These are phyloP conservation scores for Raja brachyura DNA, from an alignment of 2,113 vertebrate species.

Conservation along the genomic window DNA sequence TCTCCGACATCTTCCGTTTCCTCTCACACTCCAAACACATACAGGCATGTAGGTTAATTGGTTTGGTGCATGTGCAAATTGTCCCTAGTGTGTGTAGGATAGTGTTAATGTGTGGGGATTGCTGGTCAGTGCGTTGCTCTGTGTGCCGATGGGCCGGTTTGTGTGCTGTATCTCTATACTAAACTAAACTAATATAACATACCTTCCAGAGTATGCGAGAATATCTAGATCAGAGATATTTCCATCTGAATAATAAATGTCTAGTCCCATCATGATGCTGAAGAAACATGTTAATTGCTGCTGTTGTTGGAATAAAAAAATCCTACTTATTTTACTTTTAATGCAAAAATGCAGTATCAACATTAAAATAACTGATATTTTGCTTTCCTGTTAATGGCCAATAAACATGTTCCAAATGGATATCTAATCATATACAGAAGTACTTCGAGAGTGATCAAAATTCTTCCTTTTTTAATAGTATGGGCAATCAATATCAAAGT, in stretches of 20 bases:
- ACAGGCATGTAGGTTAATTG: no score
- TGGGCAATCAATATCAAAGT: conserved; percentile 4
- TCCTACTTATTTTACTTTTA: not conserved
- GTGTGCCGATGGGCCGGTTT: no score
- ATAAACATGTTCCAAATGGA: not conserved
- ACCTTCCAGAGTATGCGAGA: no score
- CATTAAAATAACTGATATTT: not conserved
- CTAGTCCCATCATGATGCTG: not conserved
- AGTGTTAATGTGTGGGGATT: no score
- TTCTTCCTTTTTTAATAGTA: not conserved
- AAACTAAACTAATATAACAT: no score
- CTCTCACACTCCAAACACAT: no score
- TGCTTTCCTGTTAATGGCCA: not conserved
- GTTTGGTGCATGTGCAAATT: no score
- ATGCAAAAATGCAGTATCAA: not conserved
- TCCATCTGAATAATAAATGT: not conserved
- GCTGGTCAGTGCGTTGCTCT: no score
- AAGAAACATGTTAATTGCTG: not conserved
- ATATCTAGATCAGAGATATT: no score
- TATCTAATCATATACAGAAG: not conserved
- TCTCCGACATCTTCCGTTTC: no score
- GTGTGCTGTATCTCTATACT: no score
- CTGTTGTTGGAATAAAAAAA: not conserved
- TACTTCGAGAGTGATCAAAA: not conserved
- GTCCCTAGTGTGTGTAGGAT: no score